phyloP scores from a whole-genome alignment of 2,797 vertebrate species.

The Zenarchopterus dispar region DNA sequence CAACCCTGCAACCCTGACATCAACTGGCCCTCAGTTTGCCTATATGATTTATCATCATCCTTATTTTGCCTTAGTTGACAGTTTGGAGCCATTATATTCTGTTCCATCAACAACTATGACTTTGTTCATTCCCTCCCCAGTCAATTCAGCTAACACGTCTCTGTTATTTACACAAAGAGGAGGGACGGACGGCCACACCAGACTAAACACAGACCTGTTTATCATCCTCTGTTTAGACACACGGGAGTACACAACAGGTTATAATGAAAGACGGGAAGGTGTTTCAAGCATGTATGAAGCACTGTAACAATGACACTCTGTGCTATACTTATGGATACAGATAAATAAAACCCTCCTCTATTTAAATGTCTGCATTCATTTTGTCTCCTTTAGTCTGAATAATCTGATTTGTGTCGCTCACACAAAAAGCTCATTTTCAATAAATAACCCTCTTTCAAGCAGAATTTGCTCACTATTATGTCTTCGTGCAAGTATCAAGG shows the following conservation, averaged over 20 bases:
- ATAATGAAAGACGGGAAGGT: conserved; percentile 34
- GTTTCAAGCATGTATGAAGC: conserved; percentile 6
- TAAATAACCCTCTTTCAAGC: no score
- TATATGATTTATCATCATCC: neutral
- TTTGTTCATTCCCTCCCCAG: conserved; percentile 17
- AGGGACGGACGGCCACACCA: conserved; percentile 43
- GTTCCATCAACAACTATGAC: conserved; percentile 77
- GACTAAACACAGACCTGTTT: conserved; percentile 60
- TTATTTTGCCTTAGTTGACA: conserved; percentile 21
- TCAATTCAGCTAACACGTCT: conserved; percentile 15
- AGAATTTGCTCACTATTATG: no score
- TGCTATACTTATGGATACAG: neutral
- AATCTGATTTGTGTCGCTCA: no score
- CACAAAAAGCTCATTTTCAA: no score
- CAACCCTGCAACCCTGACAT: conserved; percentile 1
- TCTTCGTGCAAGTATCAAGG: no score
- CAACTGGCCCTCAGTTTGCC: conserved; percentile 6
- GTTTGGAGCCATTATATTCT: conserved; percentile 12
- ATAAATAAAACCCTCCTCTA: conserved; percentile 6
- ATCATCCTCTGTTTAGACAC: conserved; percentile 46
- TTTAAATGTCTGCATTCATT: conserved; percentile 1
- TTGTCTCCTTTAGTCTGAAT: neutral
- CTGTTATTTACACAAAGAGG: conserved; percentile 22
- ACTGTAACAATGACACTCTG: conserved; percentile 7
- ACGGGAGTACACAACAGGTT: conserved; percentile 33